phyloP scores from a whole-genome alignment of 2,888 invertebrate species.

The Drosophila infuscata region DNA sequence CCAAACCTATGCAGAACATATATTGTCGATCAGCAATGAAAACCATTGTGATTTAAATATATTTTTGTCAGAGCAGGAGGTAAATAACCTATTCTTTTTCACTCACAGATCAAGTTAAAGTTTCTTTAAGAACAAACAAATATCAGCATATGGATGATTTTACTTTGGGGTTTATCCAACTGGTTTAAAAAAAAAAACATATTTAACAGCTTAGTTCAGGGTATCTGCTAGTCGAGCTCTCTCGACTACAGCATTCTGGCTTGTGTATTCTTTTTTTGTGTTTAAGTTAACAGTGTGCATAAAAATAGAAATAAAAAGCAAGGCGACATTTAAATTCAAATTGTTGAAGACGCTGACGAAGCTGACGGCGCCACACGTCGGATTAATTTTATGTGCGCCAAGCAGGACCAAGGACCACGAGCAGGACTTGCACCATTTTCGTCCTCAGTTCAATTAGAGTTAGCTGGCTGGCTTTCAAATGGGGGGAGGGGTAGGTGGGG shows the following conservation, averaged over 20 bases:
- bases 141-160: not conserved
- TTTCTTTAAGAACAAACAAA: not conserved
- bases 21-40: not conserved
- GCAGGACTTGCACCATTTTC: slow-evolving; percentile 7
- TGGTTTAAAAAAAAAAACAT: too few species aligned
- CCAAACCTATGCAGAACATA: not conserved
- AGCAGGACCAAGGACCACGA: slow-evolving; percentile 48
- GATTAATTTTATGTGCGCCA: slow-evolving; percentile 81
- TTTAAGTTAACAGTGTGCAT: slow-evolving; percentile 62
- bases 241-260: not conserved
- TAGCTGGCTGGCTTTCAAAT: not conserved
- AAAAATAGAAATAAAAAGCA: slow-evolving; percentile 61
- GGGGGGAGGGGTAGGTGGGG: not conserved
- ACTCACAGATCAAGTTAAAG: not conserved
- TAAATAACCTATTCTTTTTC: not conserved
- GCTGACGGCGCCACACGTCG: slow-evolving; percentile 82
- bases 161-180: accelerated
- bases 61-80: too few species aligned
- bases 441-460: slow-evolving; percentile 69
- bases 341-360: slow-evolving; percentile 76
- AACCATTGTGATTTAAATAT: not conserved
- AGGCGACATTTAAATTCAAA: slow-evolving; percentile 80
- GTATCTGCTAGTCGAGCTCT: not conserved
- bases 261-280: slow-evolving; percentile 40
- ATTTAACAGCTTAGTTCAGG: not conserved